Evolutionary conservation across 92 coral and sea anemone species (phyloP).

Genomic region (Muricea muricata): DNA sequence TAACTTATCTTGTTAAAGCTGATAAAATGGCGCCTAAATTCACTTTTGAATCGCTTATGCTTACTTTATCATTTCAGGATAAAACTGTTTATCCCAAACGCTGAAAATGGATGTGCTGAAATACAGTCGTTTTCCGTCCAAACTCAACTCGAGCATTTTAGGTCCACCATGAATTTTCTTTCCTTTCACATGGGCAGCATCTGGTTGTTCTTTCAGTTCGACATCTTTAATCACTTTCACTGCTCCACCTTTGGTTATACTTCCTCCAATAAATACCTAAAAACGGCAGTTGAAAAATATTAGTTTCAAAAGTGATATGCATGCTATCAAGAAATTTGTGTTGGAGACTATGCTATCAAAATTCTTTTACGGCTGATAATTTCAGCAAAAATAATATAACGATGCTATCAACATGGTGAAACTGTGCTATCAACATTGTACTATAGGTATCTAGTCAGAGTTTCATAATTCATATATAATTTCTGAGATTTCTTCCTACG

Average conservation of each 20-base stretch:
- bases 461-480: no score
- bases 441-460: no score
- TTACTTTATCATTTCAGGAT: constrained; percentile 87
- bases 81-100: constrained; percentile 96
- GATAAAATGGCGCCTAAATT: no score
- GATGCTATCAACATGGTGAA: no score
- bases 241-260: constrained; percentile 83
- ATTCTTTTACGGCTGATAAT: no score
- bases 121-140: constrained; percentile 94
- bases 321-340: not conserved
- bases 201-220: constrained; percentile 86
- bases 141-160: constrained; percentile 94
- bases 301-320: not conserved
- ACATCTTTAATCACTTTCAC: constrained; percentile 84
- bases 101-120: constrained; percentile 90
- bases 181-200: constrained; percentile 78
- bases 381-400: no score
- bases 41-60: not conserved
- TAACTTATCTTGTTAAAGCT: no score
- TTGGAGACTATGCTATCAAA: no score
- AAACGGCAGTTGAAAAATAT: constrained; percentile 51
- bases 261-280: constrained; percentile 92
- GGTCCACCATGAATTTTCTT: constrained; percentile 96
- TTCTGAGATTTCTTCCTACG: no score
- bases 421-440: no score